Percentiles rank a stretch among this genome's conserved stretches.
Evolutionary conservation across 2,888 invertebrate genomes (phyloP).

Genomic region (Actias luna): DNA sequence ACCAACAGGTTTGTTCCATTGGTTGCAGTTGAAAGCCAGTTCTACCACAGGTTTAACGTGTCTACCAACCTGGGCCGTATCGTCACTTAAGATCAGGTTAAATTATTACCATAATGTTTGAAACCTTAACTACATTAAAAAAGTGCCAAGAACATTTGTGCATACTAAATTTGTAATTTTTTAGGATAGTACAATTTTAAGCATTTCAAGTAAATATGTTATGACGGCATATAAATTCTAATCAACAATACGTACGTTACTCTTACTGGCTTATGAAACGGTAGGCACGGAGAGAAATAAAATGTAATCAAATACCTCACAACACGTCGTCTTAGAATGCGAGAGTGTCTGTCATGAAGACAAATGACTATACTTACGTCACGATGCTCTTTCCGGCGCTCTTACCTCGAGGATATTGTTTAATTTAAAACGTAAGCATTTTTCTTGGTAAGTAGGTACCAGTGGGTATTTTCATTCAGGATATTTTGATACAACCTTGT

Average conservation of each 20-base stretch:
- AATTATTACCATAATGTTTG: no score
- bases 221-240: not conserved
- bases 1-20: no score
- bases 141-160: no score
- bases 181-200: no score
- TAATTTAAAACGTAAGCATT: constrained; percentile 6
- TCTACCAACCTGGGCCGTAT: no score
- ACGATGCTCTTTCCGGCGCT: not conserved
- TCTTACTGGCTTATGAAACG: constrained; percentile 2
- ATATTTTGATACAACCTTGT: not conserved
- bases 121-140: no score
- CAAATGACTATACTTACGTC: constrained; percentile 11
- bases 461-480: not conserved
- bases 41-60: no score
- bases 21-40: no score
- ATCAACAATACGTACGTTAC: not conserved
- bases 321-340: constrained; percentile 11
- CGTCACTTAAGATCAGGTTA: no score
- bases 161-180: no score
- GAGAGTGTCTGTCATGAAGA: constrained; percentile 9
- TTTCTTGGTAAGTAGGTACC: constrained; percentile 36
- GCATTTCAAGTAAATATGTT: no score
- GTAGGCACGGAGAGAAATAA: constrained; percentile 2
- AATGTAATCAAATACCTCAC: constrained; percentile 9
- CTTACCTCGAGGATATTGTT: constrained; percentile 9